Base-by-base conservation (phyloP, 2,113 vertebrate genomes). In the Bujurquina vittata region DNA sequence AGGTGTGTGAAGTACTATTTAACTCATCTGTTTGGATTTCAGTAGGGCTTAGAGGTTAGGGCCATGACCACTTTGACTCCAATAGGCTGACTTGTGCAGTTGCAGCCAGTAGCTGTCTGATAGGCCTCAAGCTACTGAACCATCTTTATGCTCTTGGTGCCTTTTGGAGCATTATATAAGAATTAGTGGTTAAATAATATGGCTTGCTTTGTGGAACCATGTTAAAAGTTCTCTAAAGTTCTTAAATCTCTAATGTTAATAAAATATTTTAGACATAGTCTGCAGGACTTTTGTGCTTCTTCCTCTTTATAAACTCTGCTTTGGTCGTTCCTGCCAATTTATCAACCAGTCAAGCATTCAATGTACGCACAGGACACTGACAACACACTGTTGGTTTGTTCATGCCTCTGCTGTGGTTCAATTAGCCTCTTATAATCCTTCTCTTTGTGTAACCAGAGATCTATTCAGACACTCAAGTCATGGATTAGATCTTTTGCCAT, bases 141-240 rank as follows among this genome's bases (percentile, higher is more conserved):
- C 60, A 22, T 14, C n/a, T 14, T 20, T 62, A 62, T 62, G 60
- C 60, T 14, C 3, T 1, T 49, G 46, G 15, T 49, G 5, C 46
- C 6, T 7, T 18, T 37, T 37, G 20, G 11, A 14, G 33, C 6
- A 63, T 37, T 37, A 37, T 37, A 63, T 12, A 7, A 11, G 60
- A 37, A 20, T 54, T 54, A 20, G 18, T 0, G 35, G 0, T 17
- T 37, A 62, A 37, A 37, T 62, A 37, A 0, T n/a, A 5, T 62
- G 18, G 60, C 31, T 62, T 40, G 20, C 6, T 0, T 3, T 63
- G 35, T 40, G 0, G 20, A 40, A 40, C n/a, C 33, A 2, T 3
- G 5, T 62, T n/a, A 35, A 18, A 62, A 3, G 31, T 62, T 62
- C 20, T 62, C 33, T 1, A 7, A n/a, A 62, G 33, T 37, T 37